Conservation (phyloP, 2,797 vertebrate species). For the Pseudochromis fuscus region DNA sequence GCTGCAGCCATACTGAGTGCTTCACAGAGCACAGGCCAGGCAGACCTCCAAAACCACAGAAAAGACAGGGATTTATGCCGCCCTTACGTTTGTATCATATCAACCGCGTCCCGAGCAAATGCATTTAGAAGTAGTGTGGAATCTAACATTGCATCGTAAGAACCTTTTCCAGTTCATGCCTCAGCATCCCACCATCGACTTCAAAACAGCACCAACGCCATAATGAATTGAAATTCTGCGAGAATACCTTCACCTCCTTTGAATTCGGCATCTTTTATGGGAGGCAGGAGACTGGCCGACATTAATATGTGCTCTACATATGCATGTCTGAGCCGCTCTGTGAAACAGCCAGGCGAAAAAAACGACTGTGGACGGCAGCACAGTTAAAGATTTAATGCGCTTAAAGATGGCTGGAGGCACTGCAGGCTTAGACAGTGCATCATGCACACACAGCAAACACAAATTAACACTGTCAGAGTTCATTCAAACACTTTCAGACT, state of each 20-base stretch:
- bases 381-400: slow-evolving; percentile 57
- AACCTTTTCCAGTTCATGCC: slow-evolving; percentile 44
- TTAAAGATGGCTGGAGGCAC: slow-evolving; percentile 58
- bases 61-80: slow-evolving; percentile 51
- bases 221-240: slow-evolving; percentile 59
- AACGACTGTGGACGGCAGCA: slow-evolving; percentile 38
- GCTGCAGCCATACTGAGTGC: slow-evolving; percentile 45
- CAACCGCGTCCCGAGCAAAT: slow-evolving; percentile 49
- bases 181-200: slow-evolving; percentile 37
- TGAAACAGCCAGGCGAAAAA: slow-evolving; percentile 32
- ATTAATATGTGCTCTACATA: slow-evolving; percentile 56
- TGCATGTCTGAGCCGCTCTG: slow-evolving; percentile 46
- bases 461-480: background rate
- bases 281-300: slow-evolving; percentile 21
- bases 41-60: slow-evolving; percentile 49
- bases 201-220: slow-evolving; percentile 32
- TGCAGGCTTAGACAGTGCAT: slow-evolving; percentile 33
- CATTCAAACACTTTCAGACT: slow-evolving; percentile 1
- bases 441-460: slow-evolving; percentile 9
- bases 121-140: slow-evolving; percentile 33
- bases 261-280: slow-evolving; percentile 44
- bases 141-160: slow-evolving; percentile 24
- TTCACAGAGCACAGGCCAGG: slow-evolving; percentile 53
- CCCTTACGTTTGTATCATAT: slow-evolving; percentile 56
- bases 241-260: slow-evolving; percentile 50